Evolutionary conservation across 1,140 invertebrate genomes (phyloP).

Genomic region (Drepana arcuata): DNA sequence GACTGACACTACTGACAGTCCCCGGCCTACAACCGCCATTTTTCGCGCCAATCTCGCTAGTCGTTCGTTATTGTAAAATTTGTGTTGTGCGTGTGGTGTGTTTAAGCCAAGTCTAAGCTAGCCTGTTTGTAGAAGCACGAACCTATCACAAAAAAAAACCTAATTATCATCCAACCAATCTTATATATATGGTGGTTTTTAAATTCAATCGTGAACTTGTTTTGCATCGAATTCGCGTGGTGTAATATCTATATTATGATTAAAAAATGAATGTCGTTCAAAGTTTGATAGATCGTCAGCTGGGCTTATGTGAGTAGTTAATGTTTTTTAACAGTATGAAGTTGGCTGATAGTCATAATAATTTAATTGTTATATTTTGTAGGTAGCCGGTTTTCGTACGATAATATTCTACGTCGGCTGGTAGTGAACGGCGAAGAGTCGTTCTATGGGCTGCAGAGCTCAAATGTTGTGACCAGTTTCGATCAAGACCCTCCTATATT

Average conservation of each 20-base stretch:
- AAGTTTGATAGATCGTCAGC: slow-evolving; percentile 57
- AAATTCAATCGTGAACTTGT: too few relatives aligned
- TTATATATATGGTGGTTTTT: too few relatives aligned
- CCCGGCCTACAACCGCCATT: too few relatives aligned
- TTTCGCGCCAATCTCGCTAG: too few relatives aligned
- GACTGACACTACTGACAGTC: too few relatives aligned
- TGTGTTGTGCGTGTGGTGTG: too few relatives aligned
- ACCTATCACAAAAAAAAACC: too few relatives aligned
- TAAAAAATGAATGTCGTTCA: slow-evolving; percentile 53
- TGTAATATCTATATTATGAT: slow-evolving; percentile 1
- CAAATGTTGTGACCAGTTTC: slow-evolving; percentile 47
- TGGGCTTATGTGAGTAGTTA: slow-evolving; percentile 57
- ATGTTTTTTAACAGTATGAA: neutral
- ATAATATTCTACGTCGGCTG: slow-evolving; percentile 61
- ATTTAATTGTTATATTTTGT: slow-evolving; percentile 18
- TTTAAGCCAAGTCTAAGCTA: too few relatives aligned
- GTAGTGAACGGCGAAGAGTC: slow-evolving; percentile 67
- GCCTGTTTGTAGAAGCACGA: too few relatives aligned
- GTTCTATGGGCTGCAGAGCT: slow-evolving; percentile 69
- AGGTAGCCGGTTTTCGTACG: slow-evolving; percentile 66
- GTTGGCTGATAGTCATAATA: neutral
- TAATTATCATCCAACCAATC: too few relatives aligned
- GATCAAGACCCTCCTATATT: slow-evolving; percentile 76
- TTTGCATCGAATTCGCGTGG: too few relatives aligned
- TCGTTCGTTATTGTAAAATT: too few relatives aligned